phyloP scores from a whole-genome alignment of 2,113 vertebrate species.

The Sceloporus tristichus region DNA sequence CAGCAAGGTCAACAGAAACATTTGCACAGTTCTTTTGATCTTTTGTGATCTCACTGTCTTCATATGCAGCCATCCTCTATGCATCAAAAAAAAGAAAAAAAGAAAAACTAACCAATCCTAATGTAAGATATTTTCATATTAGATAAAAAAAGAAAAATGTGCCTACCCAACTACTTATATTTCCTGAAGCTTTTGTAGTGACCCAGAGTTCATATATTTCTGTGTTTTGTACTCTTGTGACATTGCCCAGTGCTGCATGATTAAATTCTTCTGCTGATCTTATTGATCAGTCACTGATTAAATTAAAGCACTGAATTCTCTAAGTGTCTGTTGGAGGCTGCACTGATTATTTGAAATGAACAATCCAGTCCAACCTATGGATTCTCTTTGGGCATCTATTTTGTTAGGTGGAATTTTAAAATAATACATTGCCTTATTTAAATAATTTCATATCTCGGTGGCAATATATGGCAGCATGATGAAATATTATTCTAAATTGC shows the following conservation, averaged over 20 bases:
- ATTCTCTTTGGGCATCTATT: not conserved
- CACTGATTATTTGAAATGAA: constrained; percentile 47
- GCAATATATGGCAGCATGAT: constrained; percentile 35
- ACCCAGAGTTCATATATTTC: constrained; percentile 20
- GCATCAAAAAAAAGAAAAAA: not conserved
- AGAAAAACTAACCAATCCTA: not conserved
- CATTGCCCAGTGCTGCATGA: not conserved
- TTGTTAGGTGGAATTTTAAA: constrained; percentile 1
- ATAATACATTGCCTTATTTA: constrained; percentile 36
- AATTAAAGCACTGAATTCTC: constrained; percentile 29
- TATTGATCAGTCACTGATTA: constrained; percentile 32
- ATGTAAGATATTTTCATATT: not conserved
- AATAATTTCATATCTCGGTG: constrained; percentile 19
- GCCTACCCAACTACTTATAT: constrained; percentile 14
- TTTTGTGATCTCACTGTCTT: constrained; percentile 7
- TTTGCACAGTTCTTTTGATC: constrained; percentile 30
- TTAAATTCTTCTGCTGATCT: constrained; percentile 29
- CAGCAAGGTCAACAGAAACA: constrained; percentile 6
- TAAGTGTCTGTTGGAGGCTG: constrained; percentile 6
- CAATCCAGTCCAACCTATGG: not conserved
- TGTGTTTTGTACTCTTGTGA: not conserved
- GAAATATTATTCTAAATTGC: constrained; percentile 25
- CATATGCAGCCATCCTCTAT: constrained; percentile 5
- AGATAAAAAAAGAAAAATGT: constrained; percentile 25
- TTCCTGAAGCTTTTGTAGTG: constrained; percentile 36